Conservation (phyloP, 1,140 invertebrate genomes). For the Mylabris phalerata region DNA sequence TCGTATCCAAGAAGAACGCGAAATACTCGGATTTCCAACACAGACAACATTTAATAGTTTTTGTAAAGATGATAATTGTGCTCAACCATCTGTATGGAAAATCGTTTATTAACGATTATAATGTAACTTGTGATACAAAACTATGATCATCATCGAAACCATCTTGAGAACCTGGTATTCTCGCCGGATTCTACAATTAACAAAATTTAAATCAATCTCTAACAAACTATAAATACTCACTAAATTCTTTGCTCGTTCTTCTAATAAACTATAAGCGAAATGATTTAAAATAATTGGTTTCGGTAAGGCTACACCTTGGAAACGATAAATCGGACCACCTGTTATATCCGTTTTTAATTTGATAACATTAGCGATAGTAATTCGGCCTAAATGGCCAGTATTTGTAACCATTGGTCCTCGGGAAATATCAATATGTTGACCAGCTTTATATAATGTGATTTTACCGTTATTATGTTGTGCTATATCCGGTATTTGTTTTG, state of each 20-base stretch:
- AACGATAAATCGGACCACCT: slow-evolving; percentile 62
- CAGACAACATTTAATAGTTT: slow-evolving; percentile 84
- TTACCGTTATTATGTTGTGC: slow-evolving; percentile 52
- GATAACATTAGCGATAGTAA: slow-evolving; percentile 67
- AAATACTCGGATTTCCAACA: slow-evolving; percentile 80
- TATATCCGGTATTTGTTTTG: slow-evolving; percentile 76
- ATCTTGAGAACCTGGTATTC: slow-evolving; percentile 34
- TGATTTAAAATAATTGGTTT: slow-evolving; percentile 70
- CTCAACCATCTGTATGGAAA: slow-evolving; percentile 46
- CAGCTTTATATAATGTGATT: slow-evolving; percentile 74
- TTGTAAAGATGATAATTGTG: slow-evolving; percentile 53
- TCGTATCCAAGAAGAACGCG: slow-evolving; percentile 93
- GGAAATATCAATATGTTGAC: slow-evolving; percentile 84
- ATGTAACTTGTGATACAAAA: slow-evolving; percentile 33
- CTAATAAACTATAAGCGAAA: slow-evolving; percentile 70
- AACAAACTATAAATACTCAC: slow-evolving; percentile 42
- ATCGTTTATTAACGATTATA: slow-evolving; percentile 43
- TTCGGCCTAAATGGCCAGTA: slow-evolving; percentile 66
- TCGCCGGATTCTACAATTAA: slow-evolving; percentile 37
- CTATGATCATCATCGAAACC: slow-evolving; percentile 37
- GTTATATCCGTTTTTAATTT: slow-evolving; percentile 52
- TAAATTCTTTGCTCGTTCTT: slow-evolving; percentile 65
- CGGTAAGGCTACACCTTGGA: slow-evolving; percentile 86
- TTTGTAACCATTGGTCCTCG: slow-evolving; percentile 81
- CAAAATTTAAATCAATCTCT: slow-evolving; percentile 7